Conservation (phyloP, 2,113 vertebrate species). For the Daboia siamensis region DNA sequence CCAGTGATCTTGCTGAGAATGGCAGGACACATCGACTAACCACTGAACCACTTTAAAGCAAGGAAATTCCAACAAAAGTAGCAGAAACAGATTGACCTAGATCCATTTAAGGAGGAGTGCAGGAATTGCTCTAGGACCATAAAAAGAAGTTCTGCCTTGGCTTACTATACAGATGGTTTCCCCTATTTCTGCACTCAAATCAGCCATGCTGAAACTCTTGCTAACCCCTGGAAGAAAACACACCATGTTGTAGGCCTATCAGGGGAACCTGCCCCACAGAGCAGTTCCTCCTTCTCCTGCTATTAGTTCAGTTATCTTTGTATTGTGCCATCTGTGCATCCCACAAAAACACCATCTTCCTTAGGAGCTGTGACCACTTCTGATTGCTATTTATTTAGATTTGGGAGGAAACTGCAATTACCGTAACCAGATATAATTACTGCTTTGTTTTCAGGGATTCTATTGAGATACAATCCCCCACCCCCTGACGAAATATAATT, state of each 20-base stretch:
- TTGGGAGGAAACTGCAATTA: constrained; percentile 14
- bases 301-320: not conserved
- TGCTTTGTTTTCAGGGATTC: not conserved
- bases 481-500: not conserved
- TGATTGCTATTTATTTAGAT: not conserved
- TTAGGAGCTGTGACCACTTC: not conserved
- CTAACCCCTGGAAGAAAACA: not conserved
- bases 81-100: not conserved
- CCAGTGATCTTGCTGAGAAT: constrained; percentile 13
- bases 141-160: not conserved
- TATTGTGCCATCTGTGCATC: not conserved
- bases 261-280: not conserved
- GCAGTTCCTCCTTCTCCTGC: not conserved
- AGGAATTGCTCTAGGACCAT: not conserved
- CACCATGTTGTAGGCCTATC: no score
- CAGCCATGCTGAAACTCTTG: not conserved
- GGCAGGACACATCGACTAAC: constrained; percentile 2
- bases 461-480: not conserved
- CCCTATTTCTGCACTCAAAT: not conserved
- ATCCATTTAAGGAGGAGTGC: constrained; percentile 22
- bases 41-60: not conserved
- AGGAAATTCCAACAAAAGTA: not conserved
- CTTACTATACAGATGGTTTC: not conserved
- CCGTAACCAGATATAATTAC: not conserved
- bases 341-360: not conserved